Evolutionary conservation across 1,140 invertebrate species (phyloP).

Genomic region (Drosophila littoralis): DNA sequence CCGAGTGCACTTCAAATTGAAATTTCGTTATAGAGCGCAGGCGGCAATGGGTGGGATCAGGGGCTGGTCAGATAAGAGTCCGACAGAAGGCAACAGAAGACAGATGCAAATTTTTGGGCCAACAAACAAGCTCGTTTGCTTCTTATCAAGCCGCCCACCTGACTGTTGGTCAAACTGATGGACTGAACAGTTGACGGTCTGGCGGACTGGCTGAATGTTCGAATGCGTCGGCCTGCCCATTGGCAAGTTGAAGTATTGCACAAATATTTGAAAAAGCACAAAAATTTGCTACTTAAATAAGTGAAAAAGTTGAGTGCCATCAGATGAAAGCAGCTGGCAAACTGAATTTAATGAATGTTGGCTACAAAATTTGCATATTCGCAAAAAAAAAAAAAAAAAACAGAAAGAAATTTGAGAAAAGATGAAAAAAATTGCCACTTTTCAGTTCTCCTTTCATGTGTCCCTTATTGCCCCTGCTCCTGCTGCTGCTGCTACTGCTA

Average conservation of each 20-base stretch:
- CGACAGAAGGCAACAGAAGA: conserved; percentile 48
- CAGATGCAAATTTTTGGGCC: conserved; percentile 49
- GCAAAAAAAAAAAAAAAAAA: conserved; percentile 30
- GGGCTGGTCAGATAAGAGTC: conserved; percentile 25
- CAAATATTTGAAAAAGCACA: conserved; percentile 78
- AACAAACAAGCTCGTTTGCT: conserved; percentile 70
- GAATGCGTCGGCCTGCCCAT: conserved; percentile 4
- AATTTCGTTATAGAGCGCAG: conserved; percentile 56
- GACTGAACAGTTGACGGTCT: conserved; percentile 4
- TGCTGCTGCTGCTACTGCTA: conserved; percentile 17
- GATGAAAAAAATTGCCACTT: conserved; percentile 35
- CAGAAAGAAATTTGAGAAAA: not conserved
- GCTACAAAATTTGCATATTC: conserved; percentile 61
- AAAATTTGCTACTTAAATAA: conserved; percentile 79
- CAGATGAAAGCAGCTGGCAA: conserved; percentile 52
- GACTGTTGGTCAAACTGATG: conserved; percentile 53
- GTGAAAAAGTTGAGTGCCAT: conserved; percentile 59
- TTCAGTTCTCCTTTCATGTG: conserved; percentile 32
- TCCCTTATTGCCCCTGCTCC: conserved; percentile 21
- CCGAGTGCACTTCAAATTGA: conserved; percentile 77
- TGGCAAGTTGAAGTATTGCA: conserved; percentile 66
- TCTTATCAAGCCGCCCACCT: conserved; percentile 60
- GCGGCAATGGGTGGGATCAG: not conserved
- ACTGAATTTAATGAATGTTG: conserved; percentile 76
- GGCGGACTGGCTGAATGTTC: conserved; percentile 17